These are phyloP conservation scores for Chrysochloris asiatica DNA, from an alignment of 2,113 vertebrate genomes.

Conservation along the genomic window DNA sequence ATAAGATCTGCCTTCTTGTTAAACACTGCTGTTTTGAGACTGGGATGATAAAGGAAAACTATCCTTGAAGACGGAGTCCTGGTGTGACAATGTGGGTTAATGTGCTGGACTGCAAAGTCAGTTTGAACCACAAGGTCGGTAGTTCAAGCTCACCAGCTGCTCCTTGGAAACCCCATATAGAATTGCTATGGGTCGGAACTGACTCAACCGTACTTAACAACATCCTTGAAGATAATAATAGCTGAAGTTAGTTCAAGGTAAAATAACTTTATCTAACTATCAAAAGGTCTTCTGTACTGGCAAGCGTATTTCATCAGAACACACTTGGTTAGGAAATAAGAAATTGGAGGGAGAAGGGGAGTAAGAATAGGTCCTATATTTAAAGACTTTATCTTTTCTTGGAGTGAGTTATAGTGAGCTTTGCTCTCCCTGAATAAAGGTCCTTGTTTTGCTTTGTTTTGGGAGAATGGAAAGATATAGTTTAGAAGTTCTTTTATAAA, in stretches of 20 bases:
- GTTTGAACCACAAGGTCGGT: too few species aligned
- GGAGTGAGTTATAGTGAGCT: background rate
- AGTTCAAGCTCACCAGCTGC: too few species aligned
- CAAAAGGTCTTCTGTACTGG: background rate
- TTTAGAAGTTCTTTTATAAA: conserved; percentile 50
- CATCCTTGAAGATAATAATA: conserved; percentile 22
- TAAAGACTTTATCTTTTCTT: conserved; percentile 34
- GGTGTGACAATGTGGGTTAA: too few species aligned
- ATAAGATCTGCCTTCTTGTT: conserved; percentile 5
- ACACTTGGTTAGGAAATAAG: conserved; percentile 48
- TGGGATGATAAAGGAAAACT: conserved; percentile 2
- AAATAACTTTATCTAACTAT: conserved; percentile 17
- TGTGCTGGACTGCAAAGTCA: too few species aligned
- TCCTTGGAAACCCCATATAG: too few species aligned
- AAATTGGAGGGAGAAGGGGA: background rate
- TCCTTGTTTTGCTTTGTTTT: conserved; percentile 9
- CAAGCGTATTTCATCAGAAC: conserved; percentile 22
- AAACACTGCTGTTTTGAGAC: conserved; percentile 32
- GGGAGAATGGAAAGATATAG: background rate
- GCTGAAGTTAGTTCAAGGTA: background rate
- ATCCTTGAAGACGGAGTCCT: conserved; percentile 8
- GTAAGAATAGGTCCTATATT: background rate
- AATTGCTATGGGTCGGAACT: too few species aligned
- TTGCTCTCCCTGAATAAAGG: background rate
- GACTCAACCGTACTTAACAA: too few species aligned